Conservation (phyloP, 2,113 vertebrate species). For the Tursiops truncatus region DNA sequence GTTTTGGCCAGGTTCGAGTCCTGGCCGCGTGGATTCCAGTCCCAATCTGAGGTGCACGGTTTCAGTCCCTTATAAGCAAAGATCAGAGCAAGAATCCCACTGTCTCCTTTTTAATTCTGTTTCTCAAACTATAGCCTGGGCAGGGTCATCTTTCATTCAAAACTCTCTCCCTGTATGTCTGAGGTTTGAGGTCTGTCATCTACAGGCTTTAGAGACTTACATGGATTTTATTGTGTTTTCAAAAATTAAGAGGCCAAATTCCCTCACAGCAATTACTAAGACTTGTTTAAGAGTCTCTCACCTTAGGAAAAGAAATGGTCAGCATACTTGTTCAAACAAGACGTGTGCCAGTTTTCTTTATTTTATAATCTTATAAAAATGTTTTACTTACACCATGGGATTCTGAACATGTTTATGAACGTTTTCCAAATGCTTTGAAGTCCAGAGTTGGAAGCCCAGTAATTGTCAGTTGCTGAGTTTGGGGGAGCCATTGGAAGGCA, state of each 20-base stretch:
- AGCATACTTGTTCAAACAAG: slow-evolving; percentile 81
- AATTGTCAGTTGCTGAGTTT: slow-evolving; percentile 58
- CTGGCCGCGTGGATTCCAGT: too few species aligned
- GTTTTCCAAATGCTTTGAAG: slow-evolving; percentile 81
- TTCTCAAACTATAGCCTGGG: not conserved
- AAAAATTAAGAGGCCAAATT: slow-evolving; percentile 74
- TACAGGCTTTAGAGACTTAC: slow-evolving; percentile 56
- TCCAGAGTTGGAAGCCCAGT: slow-evolving; percentile 56
- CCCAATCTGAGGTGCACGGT: too few species aligned
- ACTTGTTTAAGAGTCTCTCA: slow-evolving; percentile 71
- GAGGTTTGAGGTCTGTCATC: slow-evolving; percentile 29
- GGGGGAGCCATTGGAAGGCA: not conserved
- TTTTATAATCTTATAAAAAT: slow-evolving; percentile 81
- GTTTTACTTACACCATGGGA: slow-evolving; percentile 73
- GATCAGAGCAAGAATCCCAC: slow-evolving; percentile 52
- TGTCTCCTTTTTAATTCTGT: slow-evolving; percentile 40
- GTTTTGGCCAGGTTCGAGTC: too few species aligned
- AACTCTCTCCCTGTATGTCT: not conserved
- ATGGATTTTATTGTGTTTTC: slow-evolving; percentile 59
- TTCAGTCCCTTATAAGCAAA: not conserved
- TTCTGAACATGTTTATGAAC: slow-evolving; percentile 81
- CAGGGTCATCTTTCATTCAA: slow-evolving; percentile 14
- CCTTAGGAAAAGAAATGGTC: slow-evolving; percentile 75
- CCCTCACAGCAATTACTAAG: slow-evolving; percentile 67
- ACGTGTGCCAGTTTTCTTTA: slow-evolving; percentile 73